These are phyloP conservation scores for Crotalus tigris DNA, from an alignment of 2,113 vertebrate species.

Conservation along the genomic window DNA sequence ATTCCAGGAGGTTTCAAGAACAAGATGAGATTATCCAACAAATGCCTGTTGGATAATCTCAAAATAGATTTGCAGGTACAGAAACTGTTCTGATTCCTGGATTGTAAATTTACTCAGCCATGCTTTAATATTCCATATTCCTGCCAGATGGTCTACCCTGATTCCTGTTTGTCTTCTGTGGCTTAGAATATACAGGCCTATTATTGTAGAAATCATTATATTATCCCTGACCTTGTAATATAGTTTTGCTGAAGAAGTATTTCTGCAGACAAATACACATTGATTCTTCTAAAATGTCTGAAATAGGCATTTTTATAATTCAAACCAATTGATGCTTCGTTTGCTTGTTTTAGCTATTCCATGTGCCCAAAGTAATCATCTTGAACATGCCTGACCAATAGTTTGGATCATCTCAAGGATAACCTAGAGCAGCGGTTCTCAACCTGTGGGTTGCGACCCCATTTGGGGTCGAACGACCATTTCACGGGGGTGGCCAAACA, in stretches of 20 bases:
- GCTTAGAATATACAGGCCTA: neutral
- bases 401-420: neutral
- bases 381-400: neutral
- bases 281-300: neutral
- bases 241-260: neutral
- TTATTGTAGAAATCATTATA: neutral
- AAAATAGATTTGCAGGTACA: neutral
- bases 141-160: neutral
- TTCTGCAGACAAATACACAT: neutral
- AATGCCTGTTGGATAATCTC: neutral
- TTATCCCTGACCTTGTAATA: neutral
- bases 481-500: too few species aligned
- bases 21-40: neutral
- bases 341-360: neutral
- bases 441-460: too few species aligned
- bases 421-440: neutral
- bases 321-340: neutral
- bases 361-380: neutral
- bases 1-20: neutral
- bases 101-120: neutral
- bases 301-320: neutral
- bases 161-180: neutral
- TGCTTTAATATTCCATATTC: neutral
- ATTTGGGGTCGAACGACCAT: too few species aligned
- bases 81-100: neutral